These are phyloP conservation scores for Pomatostomus ruficeps DNA, from an alignment of 2,113 vertebrate species.

Conservation along the genomic window DNA sequence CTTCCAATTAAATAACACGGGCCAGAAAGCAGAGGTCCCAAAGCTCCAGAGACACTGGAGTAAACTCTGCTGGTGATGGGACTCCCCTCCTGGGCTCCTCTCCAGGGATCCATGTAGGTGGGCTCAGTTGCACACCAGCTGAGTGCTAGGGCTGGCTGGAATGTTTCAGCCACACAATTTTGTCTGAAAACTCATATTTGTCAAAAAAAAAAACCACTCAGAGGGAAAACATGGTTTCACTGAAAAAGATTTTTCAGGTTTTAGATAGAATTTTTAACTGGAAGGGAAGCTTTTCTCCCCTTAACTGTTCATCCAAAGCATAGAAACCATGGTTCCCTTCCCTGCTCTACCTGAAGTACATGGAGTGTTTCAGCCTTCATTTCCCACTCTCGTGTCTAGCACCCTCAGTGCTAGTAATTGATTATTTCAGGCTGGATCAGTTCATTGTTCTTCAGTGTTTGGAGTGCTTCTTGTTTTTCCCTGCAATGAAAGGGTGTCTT, in stretches of 20 bases:
- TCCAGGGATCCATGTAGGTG: not conserved
- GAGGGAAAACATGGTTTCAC: not conserved
- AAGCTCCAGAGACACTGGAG: not conserved
- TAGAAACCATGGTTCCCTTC: not conserved
- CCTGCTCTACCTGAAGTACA: not conserved
- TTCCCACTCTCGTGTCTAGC: not conserved
- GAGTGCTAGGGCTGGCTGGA: not conserved
- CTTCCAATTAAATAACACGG: not conserved
- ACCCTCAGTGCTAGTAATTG: not conserved
- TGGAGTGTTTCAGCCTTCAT: not conserved
- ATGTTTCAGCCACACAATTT: not conserved
- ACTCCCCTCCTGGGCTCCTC: not conserved
- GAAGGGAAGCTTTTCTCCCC: not conserved
- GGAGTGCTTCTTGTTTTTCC: not conserved
- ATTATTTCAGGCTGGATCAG: not conserved
- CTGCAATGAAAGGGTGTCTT: not conserved
- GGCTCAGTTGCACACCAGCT: not conserved
- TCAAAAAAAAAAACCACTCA: not conserved
- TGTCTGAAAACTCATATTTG: not conserved
- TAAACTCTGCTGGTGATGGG: not conserved
- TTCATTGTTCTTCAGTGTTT: not conserved
- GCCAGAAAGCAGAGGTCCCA: not conserved
- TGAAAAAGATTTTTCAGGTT: not conserved
- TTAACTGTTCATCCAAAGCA: not conserved
- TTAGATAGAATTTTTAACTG: not conserved